Percentiles rank a stretch among this genome's conserved stretches.
Conservation (phyloP, 92 coral and sea anemone genomes). For the Zoanthus solanderi region DNA sequence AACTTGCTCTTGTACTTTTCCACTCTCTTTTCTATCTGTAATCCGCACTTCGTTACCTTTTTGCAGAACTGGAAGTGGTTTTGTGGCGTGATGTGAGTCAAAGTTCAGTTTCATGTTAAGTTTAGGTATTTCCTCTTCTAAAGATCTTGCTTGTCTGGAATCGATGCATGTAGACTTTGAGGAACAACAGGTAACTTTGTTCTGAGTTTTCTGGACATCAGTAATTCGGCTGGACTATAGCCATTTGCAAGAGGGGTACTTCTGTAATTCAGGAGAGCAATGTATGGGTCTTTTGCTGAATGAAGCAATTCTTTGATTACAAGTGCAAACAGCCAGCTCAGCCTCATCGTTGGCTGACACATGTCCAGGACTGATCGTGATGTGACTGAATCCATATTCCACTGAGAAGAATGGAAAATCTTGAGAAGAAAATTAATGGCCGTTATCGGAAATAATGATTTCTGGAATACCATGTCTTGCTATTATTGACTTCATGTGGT, state of each 20-base stretch:
- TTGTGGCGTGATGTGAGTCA: too few species aligned
- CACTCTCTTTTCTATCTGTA: too few species aligned
- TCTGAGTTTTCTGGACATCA: conserved; percentile 23
- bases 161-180: conserved; percentile 13
- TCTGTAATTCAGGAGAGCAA: conserved; percentile 51
- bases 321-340: too few species aligned
- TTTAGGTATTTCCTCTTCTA: neutral
- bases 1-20: too few species aligned
- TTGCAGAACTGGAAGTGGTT: too few species aligned
- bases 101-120: too few species aligned
- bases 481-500: neutral
- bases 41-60: too few species aligned
- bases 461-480: conserved; percentile 67
- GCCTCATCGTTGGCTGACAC: neutral
- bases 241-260: conserved; percentile 54
- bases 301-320: too few species aligned
- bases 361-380: conserved; percentile 42
- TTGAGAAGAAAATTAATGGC: conserved; percentile 46
- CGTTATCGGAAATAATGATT: conserved; percentile 54
- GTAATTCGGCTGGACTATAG: conserved; percentile 59
- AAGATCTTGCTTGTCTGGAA: conserved; percentile 29
- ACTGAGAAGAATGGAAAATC: conserved; percentile 37
- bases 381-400: conserved; percentile 27
- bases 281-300: too few species aligned
- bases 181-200: neutral